Percentiles rank a stretch among this genome's conserved stretches.
phyloP scores from a whole-genome alignment of 2,888 invertebrate genomes.

The Ectobius pallidus region DNA sequence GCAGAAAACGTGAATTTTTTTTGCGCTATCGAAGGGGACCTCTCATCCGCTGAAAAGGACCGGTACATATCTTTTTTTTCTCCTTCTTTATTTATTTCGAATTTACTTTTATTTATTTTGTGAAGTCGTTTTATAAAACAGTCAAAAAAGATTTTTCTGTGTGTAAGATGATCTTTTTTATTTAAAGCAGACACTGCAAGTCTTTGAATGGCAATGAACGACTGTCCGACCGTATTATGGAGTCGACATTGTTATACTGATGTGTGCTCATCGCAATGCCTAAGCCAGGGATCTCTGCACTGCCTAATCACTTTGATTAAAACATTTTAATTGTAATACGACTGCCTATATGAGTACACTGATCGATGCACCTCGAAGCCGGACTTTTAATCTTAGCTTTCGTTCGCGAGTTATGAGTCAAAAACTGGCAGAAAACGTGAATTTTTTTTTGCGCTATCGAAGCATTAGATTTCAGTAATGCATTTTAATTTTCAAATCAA shows the following conservation, averaged over 20 bases:
- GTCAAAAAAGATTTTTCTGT: constrained; percentile 29
- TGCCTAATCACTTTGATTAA: background rate
- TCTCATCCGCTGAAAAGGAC: constrained; percentile 1
- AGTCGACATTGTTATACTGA: background rate
- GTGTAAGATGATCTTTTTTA: constrained; percentile 26
- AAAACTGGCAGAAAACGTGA: too few species aligned
- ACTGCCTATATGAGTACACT: too few species aligned
- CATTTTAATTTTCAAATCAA: too few species aligned
- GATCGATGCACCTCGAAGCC: too few species aligned
- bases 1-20: too few species aligned
- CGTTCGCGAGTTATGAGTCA: too few species aligned
- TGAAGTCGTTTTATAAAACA: constrained; percentile 18
- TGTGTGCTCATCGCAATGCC: background rate
- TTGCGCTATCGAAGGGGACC: too few species aligned
- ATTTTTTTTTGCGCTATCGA: too few species aligned
- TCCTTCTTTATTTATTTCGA: constrained; percentile 2
- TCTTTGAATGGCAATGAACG: background rate
- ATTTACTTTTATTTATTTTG: constrained; percentile 21
- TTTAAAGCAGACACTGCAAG: constrained; percentile 17
- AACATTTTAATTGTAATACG: too few species aligned
- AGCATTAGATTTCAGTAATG: too few species aligned
- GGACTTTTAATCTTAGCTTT: too few species aligned
- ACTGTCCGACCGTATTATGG: background rate
- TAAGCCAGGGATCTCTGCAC: too few species aligned
- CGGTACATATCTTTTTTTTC: background rate